Base-by-base conservation (phyloP, 2,113 vertebrate species). In the Steatornis caripensis region DNA sequence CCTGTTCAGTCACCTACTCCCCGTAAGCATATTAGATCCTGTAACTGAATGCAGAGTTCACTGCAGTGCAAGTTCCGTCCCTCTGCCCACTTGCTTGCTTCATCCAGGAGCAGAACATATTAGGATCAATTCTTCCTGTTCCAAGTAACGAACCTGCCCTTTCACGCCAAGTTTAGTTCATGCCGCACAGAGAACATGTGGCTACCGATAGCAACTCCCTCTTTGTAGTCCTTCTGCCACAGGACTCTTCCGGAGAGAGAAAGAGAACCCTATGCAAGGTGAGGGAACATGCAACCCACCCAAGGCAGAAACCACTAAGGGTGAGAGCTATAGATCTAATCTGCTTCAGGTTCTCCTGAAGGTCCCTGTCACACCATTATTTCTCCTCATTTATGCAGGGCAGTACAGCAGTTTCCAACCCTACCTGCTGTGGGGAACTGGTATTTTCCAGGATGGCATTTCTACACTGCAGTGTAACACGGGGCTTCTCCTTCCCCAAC, bases 401-500 rank as follows among this genome's bases (percentile, higher is more conserved):
- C 29, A 55, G 29, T 32, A 65, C 5, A 41, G 15, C 26, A 76
- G 61, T 49, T 93, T 93, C 58, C 45, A 93, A 20, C 27, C 27
- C 26, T 41, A 54, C 37, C 45, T 45, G 58, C 66, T 65, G 30
- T 41, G 32, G 27, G n/a, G 19, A 93, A 57, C 49, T 32, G 41
- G 3, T 58, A 37, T 55, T 80, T 83, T 66, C 76, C 64, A 84
- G 55, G 43, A 37, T 11, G 26, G 24, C 37, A 81, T n/a, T 84
- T 77, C 62, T 66, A 66, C 12, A 86, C n/a, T 74, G 37, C 71
- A 86, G 37, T 46, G 46, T 74, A 57, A 27, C 3, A 12, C 0
- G 0, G 17, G 43, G 7, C 14, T 4, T 2, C 26, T 71, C 29
- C 34, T 64, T 60, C n/a, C 6, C 14, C 3, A 16, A 15, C 32